These are phyloP conservation scores for Rissa tridactyla DNA, from an alignment of 2,113 vertebrate genomes.

Conservation along the genomic window DNA sequence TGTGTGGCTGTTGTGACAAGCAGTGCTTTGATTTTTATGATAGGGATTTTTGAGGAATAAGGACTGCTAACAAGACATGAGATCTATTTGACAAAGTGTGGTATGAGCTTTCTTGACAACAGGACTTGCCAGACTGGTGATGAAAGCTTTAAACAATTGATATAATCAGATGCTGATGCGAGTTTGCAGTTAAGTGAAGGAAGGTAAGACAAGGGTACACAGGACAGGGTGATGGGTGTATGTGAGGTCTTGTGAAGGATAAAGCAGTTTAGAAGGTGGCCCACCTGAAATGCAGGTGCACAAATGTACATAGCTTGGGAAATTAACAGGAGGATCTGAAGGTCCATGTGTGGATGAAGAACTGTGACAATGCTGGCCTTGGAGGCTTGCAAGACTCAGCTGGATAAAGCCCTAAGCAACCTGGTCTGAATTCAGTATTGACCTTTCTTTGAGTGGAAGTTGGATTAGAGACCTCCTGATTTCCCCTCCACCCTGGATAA, in stretches of 20 bases:
- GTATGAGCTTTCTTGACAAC: neutral
- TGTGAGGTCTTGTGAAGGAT: neutral
- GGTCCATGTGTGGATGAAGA: neutral
- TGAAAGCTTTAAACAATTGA: neutral
- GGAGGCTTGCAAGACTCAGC: neutral
- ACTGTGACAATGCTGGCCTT: neutral
- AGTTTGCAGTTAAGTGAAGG: neutral
- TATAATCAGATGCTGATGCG: neutral
- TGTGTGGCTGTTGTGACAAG: neutral
- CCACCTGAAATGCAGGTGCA: neutral
- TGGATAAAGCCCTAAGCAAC: neutral
- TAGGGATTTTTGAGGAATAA: neutral
- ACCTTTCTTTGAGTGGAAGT: neutral
- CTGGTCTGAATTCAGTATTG: neutral
- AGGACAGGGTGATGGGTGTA: neutral
- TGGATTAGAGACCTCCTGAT: neutral
- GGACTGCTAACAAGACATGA: neutral
- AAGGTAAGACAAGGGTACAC: neutral
- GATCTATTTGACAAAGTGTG: neutral
- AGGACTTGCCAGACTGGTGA: neutral
- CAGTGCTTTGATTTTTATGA: neutral
- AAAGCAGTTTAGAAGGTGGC: neutral
- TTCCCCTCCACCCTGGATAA: neutral
- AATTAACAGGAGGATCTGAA: neutral
- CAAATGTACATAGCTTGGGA: neutral